Percentiles rank a stretch among this genome's conserved stretches.
Evolutionary conservation across 2,888 invertebrate genomes (phyloP).

Genomic region (Brenthis hecate): DNA sequence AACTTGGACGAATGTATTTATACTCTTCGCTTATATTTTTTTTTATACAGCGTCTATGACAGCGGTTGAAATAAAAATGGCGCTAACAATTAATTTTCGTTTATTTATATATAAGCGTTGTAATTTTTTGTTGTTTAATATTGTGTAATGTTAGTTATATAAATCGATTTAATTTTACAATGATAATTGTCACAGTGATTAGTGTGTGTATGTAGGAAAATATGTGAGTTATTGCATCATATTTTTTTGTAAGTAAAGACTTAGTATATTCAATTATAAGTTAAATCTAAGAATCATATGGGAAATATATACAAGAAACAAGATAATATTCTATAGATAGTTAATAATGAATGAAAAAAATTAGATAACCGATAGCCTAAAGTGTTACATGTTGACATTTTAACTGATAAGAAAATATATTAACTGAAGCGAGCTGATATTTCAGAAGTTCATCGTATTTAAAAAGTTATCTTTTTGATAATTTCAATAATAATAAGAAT

Average conservation of each 20-base stretch:
- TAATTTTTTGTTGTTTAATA: conserved; percentile 32
- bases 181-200: conserved; percentile 27
- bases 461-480: too few relatives aligned
- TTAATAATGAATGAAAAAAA: too few relatives aligned
- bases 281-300: neutral
- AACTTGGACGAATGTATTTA: conserved; percentile 16
- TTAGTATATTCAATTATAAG: neutral
- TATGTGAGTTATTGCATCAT: conserved; percentile 1
- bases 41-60: conserved; percentile 24
- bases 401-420: too few relatives aligned
- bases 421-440: too few relatives aligned
- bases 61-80: conserved; percentile 37
- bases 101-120: conserved; percentile 36
- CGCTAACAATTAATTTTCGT: conserved; percentile 19
- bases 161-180: conserved; percentile 8
- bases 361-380: too few relatives aligned
- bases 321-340: too few relatives aligned
- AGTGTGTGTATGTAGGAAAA: conserved; percentile 15
- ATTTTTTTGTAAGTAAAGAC: neutral
- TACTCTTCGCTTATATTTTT: conserved; percentile 8
- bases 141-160: conserved; percentile 36
- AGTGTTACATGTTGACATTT: too few relatives aligned
- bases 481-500: too few relatives aligned
- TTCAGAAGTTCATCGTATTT: too few relatives aligned
- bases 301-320: neutral